phyloP scores from a whole-genome alignment of 2,797 vertebrate genomes.

The Lepilemur ruficaudatus region DNA sequence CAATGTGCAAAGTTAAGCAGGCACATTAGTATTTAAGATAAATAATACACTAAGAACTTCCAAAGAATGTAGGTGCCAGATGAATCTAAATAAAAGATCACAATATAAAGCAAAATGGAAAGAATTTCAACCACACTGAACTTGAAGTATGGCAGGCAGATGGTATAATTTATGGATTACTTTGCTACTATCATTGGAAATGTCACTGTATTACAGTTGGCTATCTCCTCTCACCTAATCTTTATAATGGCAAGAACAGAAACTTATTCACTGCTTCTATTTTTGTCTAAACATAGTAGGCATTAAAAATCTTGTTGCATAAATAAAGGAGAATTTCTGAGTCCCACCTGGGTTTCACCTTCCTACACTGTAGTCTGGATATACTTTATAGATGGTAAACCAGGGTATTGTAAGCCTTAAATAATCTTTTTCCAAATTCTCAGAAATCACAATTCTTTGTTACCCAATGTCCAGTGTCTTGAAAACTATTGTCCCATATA shows the following conservation, averaged over 20 bases:
- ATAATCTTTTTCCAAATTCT: not conserved
- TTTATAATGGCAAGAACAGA: not conserved
- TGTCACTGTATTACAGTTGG: not conserved
- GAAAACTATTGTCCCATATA: not conserved
- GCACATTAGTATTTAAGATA: not conserved
- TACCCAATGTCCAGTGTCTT: not conserved
- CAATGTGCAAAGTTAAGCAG: not conserved
- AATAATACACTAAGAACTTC: not conserved
- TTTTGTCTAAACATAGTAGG: not conserved
- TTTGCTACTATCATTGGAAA: not conserved
- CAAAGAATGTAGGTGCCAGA: not conserved
- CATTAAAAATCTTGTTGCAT: not conserved
- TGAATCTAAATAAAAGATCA: not conserved
- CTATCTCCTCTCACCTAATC: fast-evolving
- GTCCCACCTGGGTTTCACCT: not conserved
- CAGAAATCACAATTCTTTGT: not conserved
- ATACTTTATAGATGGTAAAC: not conserved
- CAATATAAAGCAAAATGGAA: not conserved
- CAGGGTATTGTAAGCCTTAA: too few relatives aligned
- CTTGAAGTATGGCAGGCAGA: not conserved
- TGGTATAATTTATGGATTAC: not conserved
- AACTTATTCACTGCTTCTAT: not conserved
- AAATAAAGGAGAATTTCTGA: not conserved
- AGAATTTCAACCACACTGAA: not conserved
- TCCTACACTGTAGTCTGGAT: not conserved